Percentiles rank a stretch among this genome's conserved stretches.
Conservation (phyloP, 1,140 invertebrate species). For the Cephus cinctus region DNA sequence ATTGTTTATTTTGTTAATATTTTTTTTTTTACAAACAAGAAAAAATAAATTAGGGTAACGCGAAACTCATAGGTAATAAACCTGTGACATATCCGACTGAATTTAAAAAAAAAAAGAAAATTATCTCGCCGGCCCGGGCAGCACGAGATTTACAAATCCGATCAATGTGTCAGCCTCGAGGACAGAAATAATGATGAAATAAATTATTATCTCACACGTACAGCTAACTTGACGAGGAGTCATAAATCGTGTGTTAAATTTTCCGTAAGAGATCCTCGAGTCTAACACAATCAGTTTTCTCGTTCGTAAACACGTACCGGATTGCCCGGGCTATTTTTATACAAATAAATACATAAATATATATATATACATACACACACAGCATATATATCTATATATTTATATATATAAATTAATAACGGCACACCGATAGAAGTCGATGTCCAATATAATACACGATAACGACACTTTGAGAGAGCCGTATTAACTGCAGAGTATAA, state of each 20-base stretch:
- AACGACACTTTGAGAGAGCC: not conserved
- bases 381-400: no score
- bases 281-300: conserved; percentile 13
- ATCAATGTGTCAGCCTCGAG: not conserved
- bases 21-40: no score
- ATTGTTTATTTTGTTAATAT: conserved; percentile 33
- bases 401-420: no score
- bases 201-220: not conserved
- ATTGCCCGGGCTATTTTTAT: conserved; percentile 27
- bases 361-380: conserved; percentile 18
- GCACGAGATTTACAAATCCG: conserved; percentile 3
- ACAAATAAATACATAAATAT: conserved; percentile 9
- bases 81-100: conserved; percentile 34
- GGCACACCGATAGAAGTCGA: no score
- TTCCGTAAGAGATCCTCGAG: conserved; percentile 4
- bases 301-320: conserved; percentile 9
- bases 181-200: not conserved
- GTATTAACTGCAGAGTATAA: not conserved
- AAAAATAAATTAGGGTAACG: no score
- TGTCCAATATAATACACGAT: no score
- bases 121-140: conserved; percentile 20
- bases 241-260: not conserved
- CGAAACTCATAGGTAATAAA: no score
- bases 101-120: no score
- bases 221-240: not conserved